These are phyloP conservation scores for Heliconius charithonia DNA, from an alignment of 2,888 invertebrate genomes.

Conservation along the genomic window DNA sequence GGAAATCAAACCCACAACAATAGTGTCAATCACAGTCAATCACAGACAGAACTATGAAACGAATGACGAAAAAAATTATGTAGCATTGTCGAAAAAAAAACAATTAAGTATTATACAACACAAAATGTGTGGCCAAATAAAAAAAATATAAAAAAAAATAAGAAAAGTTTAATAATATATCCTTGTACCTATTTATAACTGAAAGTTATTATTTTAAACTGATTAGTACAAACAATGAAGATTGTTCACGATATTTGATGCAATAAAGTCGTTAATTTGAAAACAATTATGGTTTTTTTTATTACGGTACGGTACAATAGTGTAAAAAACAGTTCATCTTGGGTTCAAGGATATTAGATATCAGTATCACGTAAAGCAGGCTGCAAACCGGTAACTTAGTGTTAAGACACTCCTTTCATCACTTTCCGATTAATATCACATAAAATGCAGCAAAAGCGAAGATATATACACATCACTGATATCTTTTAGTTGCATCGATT, in stretches of 20 bases:
- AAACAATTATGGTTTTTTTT: conserved; percentile 26
- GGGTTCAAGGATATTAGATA: neutral
- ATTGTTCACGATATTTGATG: conserved; percentile 13
- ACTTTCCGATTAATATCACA: too few species aligned
- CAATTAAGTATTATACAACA: too few species aligned
- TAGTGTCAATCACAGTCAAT: too few species aligned
- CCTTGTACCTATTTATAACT: conserved; percentile 25
- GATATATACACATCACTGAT: too few species aligned
- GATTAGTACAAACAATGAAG: conserved; percentile 2
- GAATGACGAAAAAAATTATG: too few species aligned
- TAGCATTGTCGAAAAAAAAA: too few species aligned
- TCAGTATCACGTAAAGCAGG: neutral
- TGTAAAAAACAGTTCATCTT: neutral
- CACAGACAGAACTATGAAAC: too few species aligned
- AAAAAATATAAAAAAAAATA: neutral
- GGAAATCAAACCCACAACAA: too few species aligned
- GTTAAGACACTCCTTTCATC: neutral
- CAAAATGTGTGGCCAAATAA: too few species aligned
- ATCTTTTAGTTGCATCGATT: too few species aligned
- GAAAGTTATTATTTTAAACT: conserved; percentile 13
- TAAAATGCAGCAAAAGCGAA: too few species aligned
- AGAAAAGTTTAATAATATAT: neutral
- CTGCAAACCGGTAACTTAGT: neutral
- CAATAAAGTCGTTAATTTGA: conserved; percentile 32
- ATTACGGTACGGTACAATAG: neutral